A percentile compares a stretch with the other conserved stretches of the same genome.
phyloP scores from a whole-genome alignment of 2,888 invertebrate genomes.

The Drosophila anomelani region DNA sequence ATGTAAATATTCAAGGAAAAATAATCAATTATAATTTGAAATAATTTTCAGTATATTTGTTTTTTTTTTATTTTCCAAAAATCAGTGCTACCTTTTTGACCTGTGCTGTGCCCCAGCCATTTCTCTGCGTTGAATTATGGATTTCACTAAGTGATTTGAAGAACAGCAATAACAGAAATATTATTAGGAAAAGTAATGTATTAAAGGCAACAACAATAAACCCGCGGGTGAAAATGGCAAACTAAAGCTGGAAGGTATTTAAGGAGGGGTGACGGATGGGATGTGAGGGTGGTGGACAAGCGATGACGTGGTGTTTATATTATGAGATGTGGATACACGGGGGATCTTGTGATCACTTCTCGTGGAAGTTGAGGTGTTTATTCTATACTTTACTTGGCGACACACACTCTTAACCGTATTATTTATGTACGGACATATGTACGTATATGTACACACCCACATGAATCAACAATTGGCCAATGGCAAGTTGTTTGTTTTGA shows the following conservation, averaged over 20 bases:
- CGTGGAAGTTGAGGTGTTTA: constrained; percentile 31
- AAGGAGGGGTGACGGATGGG: not conserved
- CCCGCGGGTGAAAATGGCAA: constrained; percentile 19
- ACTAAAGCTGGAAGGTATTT: constrained; percentile 1
- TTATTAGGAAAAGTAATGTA: constrained; percentile 16
- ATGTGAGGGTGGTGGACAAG: constrained; percentile 7
- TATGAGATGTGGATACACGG: constrained; percentile 3
- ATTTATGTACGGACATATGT: not conserved
- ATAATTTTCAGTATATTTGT: not conserved
- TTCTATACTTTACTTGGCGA: constrained; percentile 18
- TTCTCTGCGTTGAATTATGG: constrained; percentile 19
- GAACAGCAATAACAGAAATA: constrained; percentile 17
- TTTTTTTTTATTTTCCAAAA: not conserved
- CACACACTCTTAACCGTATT: constrained; percentile 19
- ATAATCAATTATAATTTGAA: not conserved
- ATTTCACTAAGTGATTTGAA: constrained; percentile 29
- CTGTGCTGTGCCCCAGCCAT: not conserved
- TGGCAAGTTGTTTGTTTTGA: constrained; percentile 33
- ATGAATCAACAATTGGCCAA: constrained; percentile 40
- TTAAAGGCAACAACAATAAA: constrained; percentile 22
- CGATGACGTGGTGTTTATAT: constrained; percentile 41
- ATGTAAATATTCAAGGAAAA: too few relatives aligned
- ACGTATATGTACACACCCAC: constrained; percentile 1
- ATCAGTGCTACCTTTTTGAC: not conserved
- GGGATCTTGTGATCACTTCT: constrained; percentile 38